Evolutionary conservation across 1,140 invertebrate species (phyloP).

Genomic region (Drosophila athabasca): DNA sequence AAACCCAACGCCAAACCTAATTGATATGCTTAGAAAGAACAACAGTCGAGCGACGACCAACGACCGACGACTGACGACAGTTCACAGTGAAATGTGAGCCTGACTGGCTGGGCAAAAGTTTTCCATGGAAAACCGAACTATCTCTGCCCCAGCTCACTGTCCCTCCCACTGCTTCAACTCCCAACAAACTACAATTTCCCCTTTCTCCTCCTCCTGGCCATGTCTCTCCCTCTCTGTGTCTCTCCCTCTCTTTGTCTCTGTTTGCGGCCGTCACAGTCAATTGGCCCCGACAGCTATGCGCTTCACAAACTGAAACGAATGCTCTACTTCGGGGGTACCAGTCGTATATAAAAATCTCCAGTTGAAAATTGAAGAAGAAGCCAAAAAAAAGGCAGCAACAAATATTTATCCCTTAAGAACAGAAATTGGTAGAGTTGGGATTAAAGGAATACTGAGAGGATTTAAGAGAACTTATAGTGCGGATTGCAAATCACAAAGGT

Average conservation of each 20-base stretch:
- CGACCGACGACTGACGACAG: slow-evolving; percentile 6
- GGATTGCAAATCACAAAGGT: too few species aligned
- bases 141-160: too few species aligned
- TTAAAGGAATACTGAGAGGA: too few species aligned
- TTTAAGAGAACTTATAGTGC: too few species aligned
- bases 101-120: slow-evolving; percentile 34
- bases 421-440: too few species aligned
- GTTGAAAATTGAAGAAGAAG: slow-evolving; percentile 24
- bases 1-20: slow-evolving; percentile 57
- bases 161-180: too few species aligned
- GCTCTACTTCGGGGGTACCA: not conserved
- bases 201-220: not conserved
- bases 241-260: not conserved
- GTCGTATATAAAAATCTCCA: slow-evolving; percentile 34
- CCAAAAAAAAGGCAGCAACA: not conserved
- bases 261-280: slow-evolving; percentile 47
- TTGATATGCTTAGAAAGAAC: slow-evolving; percentile 70
- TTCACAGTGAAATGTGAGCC: slow-evolving; percentile 51
- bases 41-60: slow-evolving; percentile 46
- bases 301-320: slow-evolving; percentile 61
- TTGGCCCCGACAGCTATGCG: slow-evolving; percentile 48
- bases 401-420: not conserved
- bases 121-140: not conserved
- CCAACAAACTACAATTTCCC: too few species aligned
- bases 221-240: not conserved